Evolutionary conservation across 2,113 vertebrate species (phyloP), one percentile per base, ranked within the genome.

Genomic region (Microcebus jonahi): DNA sequence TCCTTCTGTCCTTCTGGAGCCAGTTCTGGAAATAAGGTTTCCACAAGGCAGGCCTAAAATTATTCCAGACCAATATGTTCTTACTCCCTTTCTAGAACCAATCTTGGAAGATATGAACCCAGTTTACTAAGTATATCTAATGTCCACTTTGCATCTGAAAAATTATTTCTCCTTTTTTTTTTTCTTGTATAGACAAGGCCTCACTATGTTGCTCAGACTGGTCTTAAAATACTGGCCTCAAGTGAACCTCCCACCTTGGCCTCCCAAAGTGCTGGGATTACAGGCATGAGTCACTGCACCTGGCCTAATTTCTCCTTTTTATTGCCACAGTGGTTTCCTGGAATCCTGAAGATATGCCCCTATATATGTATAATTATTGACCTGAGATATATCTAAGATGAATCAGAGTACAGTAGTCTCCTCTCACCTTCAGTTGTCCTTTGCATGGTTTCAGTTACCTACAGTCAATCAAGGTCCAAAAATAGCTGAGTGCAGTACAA

Each of bases 311-410:
- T 92, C 76, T 48, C 39, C 25, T 88, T 84, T 91, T 82, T 90
- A 90, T 55, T 95, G 85, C 63, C 23, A 88, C 2, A 70, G 0
- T 83, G n/a, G 17, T 80, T 97, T 90, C 68, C 55, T 29, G 87
- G 73, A 68, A 94, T 77, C 53, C 39, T 92, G 23, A 36, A 92
- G 50, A 70, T 29, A 45, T 11, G 42, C n/a, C 6, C n/a, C 59
- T 18, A 50, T 55, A 8, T 48, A 11, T 57, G 1, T 34, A 11
- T 88, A 36, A 8, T 36, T 81, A 61, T 45, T 81, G 13, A 82
- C 36, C 77, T 88, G 42, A 92, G 25, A 85, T 90, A 42, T 34
- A 70, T 61, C 29, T 48, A 61, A 77, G 59, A 84, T 86, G 39
- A 95, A 55, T 70, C 90, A 77, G 3, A 31, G 21, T 8, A 27